These are phyloP conservation scores for Cirrhinus mrigala DNA, from an alignment of 2,797 vertebrate genomes.

Conservation along the genomic window DNA sequence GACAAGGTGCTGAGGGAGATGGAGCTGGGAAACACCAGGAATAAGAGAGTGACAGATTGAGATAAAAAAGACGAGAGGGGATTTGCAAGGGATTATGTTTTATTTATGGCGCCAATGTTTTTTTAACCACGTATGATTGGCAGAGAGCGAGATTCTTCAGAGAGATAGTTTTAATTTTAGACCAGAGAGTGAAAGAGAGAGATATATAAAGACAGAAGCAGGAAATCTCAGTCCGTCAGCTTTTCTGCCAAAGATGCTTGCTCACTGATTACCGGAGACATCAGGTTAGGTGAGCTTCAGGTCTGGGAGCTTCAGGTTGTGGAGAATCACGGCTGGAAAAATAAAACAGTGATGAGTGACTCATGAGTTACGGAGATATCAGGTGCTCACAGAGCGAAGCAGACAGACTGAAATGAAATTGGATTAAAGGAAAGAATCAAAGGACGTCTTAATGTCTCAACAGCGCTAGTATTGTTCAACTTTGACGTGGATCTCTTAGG, in stretches of 20 bases:
- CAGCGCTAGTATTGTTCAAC: constrained; percentile 25
- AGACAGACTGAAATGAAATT: constrained; percentile 26
- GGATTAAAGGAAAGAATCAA: constrained; percentile 36
- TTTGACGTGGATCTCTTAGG: constrained; percentile 30
- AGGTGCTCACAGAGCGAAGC: constrained; percentile 21
- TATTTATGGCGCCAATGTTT: constrained; percentile 76
- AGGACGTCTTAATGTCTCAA: constrained; percentile 18
- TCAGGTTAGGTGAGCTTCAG: background rate
- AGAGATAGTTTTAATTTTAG: constrained; percentile 80
- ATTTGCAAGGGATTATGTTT: constrained; percentile 80
- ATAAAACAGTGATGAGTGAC: constrained; percentile 30
- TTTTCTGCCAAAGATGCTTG: constrained; percentile 62
- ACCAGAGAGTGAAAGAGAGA: constrained; percentile 41
- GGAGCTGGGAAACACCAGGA: constrained; percentile 32
- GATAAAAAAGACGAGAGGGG: constrained; percentile 72
- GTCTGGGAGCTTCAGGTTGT: background rate
- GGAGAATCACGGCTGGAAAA: background rate
- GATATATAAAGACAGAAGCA: constrained; percentile 44
- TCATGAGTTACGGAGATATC: constrained; percentile 28
- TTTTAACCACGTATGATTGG: constrained; percentile 75
- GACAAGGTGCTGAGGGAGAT: constrained; percentile 45
- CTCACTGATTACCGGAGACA: constrained; percentile 68
- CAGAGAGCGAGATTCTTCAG: constrained; percentile 68
- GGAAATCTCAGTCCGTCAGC: constrained; percentile 66
- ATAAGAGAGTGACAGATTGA: constrained; percentile 59